Base-by-base conservation (phyloP, 2,888 invertebrate genomes). In the Cremastobaeus sp. region DNA sequence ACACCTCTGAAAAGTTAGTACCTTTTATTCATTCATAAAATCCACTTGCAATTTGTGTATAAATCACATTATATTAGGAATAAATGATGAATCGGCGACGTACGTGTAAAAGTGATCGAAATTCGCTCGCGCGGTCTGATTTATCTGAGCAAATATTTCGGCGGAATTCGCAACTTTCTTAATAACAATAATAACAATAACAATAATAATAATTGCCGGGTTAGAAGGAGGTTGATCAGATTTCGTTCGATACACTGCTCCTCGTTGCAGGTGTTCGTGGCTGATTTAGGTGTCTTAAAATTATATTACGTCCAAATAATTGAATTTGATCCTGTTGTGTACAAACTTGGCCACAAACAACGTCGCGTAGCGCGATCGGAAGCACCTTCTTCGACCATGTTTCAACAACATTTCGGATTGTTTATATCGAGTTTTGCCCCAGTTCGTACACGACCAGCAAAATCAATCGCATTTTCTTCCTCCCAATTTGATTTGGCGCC, bases 391-490 rank as follows among this genome's bases (percentile, higher is more conserved):
- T 34, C 41, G 50, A 18, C 15, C 41, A 50, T 50, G 45, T 34
- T 50, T 32, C 32, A 50, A 62, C 62, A 50, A 50, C 50, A 50
- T 50, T 50, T 30, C 62, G 41, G 43, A 62, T 62, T 62, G 62
- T 62, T 62, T 62, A 62, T 62, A 62, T 41, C 62, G 62, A 41
- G 17, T 41, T 41, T 39, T 32, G 43, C 15, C 43, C 57, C 15
- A 57, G 57, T 57, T 57, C 43, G 50, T 15, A 20, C 50, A 35
- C 30, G 30, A 43, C 3, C 15, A 52, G 43, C 62, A 34, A 62
- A 62, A 62, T 62, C 62, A 62, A 52, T 52, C 34, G 50, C 48
- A 60, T 37, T 60, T 60, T 60, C 60, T 60, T 60, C 48, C 60
- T 41, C 20, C 6, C 60, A 30, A 60, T 60, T 60, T 28, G 41